Base-by-base conservation (phyloP, 2,113 vertebrate genomes). In the Stegostoma tigrinum region DNA sequence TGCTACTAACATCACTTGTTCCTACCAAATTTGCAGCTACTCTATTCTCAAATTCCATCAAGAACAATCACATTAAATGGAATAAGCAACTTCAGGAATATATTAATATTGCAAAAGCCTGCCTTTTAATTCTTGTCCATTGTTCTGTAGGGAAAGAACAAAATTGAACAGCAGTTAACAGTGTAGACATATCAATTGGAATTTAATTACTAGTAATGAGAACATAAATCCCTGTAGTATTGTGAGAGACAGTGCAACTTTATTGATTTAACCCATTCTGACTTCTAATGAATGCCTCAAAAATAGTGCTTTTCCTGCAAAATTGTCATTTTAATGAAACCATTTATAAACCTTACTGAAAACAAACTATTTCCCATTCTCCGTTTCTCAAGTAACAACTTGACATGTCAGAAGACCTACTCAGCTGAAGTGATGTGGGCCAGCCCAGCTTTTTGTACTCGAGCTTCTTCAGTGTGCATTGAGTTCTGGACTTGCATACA, bases 101-200 rank as follows among this genome's bases (percentile, higher is more conserved):
- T 61, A 90, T 34, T 90, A 72, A 52, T 70, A 75, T 27, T 95
- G 12, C 94, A 72, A 45, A 34, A 48, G 94, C 30, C 42, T 95
- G 68, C 48, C 68, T 68, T 95, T 95, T 52, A 70, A 95, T 95
- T 95, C 87, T 95, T 95, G 93, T 52, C 68, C 93, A 72, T 70
- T 72, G 67, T 72, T 95, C 64, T 30, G 30, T 72, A 45, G 93
- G 38, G 45, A 95, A 42, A 30, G 30, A 52, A 95, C 64, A 42
- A 42, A 70, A 94, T n/a, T 67, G 17, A 42, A 70, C 21, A 95
- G 45, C 38, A 75, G 27, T 95, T 72, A 95, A 95, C 42, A 95
- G 34, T 30, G 42, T 95, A 48, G 48, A 75, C 72, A 70, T 48
- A 95, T 34, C 45, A 95, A 72, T 48, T 95, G 68, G 27, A 95